Evolutionary conservation across 2,113 vertebrate genomes (phyloP).

Genomic region (Lepus europaeus): DNA sequence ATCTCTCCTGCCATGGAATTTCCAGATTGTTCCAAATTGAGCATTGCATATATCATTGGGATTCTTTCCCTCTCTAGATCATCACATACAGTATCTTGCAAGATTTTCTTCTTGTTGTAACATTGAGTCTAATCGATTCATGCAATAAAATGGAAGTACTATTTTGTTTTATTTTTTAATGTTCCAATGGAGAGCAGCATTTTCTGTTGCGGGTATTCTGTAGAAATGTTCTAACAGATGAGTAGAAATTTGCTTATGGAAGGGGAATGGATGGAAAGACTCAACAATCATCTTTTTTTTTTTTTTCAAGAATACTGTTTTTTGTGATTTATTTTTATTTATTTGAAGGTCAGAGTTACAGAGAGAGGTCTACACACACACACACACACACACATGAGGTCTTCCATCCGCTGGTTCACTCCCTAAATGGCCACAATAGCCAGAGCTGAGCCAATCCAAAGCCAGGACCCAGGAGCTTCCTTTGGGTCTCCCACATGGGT

Average conservation of each 20-base stretch:
- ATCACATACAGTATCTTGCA: background rate
- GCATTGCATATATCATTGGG: background rate
- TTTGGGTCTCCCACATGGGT: too few relatives aligned
- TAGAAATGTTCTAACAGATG: background rate
- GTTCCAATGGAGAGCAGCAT: background rate
- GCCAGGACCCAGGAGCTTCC: too few relatives aligned
- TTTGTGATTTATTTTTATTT: background rate
- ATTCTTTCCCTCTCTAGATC: background rate
- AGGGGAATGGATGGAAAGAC: background rate
- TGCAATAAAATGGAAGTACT: too few relatives aligned
- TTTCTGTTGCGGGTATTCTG: background rate
- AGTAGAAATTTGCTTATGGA: background rate
- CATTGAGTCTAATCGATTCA: background rate
- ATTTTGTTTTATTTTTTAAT: background rate
- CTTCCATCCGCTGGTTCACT: too few relatives aligned
- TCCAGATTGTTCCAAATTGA: background rate
- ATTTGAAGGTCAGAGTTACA: too few relatives aligned
- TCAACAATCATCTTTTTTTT: background rate
- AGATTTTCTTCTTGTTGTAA: background rate
- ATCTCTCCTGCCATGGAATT: slow-evolving; percentile 91
- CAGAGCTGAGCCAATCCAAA: too few relatives aligned
- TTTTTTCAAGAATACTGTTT: background rate
- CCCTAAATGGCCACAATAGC: too few relatives aligned
- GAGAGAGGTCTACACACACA: too few relatives aligned
- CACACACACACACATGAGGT: too few relatives aligned